These are phyloP conservation scores for Ciconia nigra DNA, from an alignment of 2,797 vertebrate species.

Conservation along the genomic window DNA sequence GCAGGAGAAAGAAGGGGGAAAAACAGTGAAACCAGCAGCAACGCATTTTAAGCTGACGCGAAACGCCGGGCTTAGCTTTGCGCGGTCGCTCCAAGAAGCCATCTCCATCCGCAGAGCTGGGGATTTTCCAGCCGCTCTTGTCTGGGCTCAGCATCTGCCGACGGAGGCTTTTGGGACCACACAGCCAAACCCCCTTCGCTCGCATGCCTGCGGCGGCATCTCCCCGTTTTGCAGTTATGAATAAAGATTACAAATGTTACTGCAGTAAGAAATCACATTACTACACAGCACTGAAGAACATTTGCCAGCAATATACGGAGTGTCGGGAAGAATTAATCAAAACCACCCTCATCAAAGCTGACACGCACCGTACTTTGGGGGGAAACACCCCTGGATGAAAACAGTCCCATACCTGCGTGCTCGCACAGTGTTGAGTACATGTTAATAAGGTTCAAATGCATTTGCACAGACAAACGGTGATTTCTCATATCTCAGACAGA, in stretches of 20 bases:
- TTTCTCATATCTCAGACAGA: slow-evolving; percentile 1
- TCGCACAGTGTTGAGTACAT: not conserved
- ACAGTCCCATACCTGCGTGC: not conserved
- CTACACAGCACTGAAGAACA: not conserved
- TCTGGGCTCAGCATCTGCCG: not conserved
- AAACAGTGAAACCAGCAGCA: not conserved
- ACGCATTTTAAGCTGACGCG: not conserved
- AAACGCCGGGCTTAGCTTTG: slow-evolving; percentile 5
- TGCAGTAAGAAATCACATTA: not conserved
- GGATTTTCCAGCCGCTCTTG: not conserved
- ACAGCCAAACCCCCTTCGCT: not conserved
- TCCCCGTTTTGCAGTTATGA: not conserved
- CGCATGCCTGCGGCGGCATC: not conserved
- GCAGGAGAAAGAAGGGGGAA: not conserved
- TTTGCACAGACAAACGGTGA: not conserved
- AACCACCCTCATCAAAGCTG: not conserved
- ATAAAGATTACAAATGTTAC: not conserved
- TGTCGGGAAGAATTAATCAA: not conserved
- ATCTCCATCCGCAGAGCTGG: not conserved
- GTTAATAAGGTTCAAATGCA: not conserved
- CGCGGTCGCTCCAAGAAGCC: not conserved
- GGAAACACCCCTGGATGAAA: not conserved
- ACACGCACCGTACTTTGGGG: not conserved
- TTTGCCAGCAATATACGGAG: not conserved
- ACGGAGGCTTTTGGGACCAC: not conserved